phyloP scores from a whole-genome alignment of 2,113 vertebrate species.

The Arenaria interpres region DNA sequence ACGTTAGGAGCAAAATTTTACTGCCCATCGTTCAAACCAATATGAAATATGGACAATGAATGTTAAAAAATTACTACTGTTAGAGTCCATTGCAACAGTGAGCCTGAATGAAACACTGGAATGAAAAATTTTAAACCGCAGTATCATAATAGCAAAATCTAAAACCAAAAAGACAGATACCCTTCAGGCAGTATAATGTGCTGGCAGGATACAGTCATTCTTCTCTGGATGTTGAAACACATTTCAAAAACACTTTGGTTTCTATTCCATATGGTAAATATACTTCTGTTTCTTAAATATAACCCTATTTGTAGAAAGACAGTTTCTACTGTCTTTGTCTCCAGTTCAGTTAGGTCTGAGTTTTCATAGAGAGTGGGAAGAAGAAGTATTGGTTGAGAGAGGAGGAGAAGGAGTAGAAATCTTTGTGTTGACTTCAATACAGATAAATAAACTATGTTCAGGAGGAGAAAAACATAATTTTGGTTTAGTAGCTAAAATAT shows the following conservation, averaged over 20 bases:
- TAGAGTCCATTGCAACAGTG: slow-evolving; percentile 15
- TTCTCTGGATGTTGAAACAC: not conserved
- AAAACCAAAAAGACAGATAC: not conserved
- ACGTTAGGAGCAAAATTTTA: not conserved
- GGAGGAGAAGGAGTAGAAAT: not conserved
- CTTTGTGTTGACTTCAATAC: not conserved
- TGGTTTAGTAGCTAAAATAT: not conserved
- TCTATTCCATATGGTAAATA: not conserved
- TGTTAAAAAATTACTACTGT: slow-evolving; percentile 41
- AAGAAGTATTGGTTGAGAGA: not conserved
- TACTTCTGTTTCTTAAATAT: not conserved
- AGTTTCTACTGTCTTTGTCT: not conserved
- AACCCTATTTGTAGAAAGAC: not conserved
- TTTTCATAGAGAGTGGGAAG: not conserved
- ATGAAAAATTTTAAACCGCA: not conserved
- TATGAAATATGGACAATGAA: not conserved
- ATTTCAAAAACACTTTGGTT: not conserved
- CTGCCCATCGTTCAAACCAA: not conserved
- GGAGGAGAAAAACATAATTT: not conserved
- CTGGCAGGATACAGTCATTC: not conserved
- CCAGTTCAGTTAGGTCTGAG: not conserved
- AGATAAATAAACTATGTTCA: not conserved
- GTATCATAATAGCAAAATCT: not conserved
- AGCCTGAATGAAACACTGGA: slow-evolving; percentile 32
- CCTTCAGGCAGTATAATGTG: not conserved